These are phyloP conservation scores for Baryphthengus martii DNA, from an alignment of 2,113 vertebrate species.

Conservation along the genomic window DNA sequence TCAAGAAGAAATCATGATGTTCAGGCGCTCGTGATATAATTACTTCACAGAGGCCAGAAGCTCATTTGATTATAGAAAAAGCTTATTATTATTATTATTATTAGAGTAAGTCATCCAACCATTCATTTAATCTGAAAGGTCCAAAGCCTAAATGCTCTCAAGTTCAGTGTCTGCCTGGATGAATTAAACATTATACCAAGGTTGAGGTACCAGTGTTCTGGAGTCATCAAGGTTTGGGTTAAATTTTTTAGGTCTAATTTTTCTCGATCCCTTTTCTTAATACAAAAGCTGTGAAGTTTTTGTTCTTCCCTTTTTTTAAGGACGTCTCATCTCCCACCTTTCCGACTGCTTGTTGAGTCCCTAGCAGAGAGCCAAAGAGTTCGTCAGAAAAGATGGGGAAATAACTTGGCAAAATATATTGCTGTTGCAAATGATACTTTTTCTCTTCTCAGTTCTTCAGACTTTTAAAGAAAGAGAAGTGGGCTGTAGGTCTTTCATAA, in stretches of 20 bases:
- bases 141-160: not conserved
- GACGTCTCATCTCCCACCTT: not conserved
- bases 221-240: not conserved
- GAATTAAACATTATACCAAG: not conserved
- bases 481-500: slow-evolving; percentile 9
- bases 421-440: not conserved
- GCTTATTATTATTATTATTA: not conserved
- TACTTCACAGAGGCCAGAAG: slow-evolving; percentile 10
- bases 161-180: not conserved
- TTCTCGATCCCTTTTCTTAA: not conserved
- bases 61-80: not conserved
- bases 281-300: not conserved
- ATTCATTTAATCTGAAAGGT: not conserved
- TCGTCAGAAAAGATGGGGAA: not conserved
- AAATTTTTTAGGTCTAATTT: not conserved
- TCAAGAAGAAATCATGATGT: not conserved
- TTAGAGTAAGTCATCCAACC: not conserved
- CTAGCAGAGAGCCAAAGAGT: not conserved
- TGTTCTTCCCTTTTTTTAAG: not conserved
- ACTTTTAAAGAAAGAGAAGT: not conserved
- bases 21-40: not conserved
- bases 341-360: not conserved
- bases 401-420: not conserved
- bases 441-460: not conserved
- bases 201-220: not conserved